Evolutionary conservation across 2,113 vertebrate genomes (phyloP).

Genomic region (Mirza zaza): DNA sequence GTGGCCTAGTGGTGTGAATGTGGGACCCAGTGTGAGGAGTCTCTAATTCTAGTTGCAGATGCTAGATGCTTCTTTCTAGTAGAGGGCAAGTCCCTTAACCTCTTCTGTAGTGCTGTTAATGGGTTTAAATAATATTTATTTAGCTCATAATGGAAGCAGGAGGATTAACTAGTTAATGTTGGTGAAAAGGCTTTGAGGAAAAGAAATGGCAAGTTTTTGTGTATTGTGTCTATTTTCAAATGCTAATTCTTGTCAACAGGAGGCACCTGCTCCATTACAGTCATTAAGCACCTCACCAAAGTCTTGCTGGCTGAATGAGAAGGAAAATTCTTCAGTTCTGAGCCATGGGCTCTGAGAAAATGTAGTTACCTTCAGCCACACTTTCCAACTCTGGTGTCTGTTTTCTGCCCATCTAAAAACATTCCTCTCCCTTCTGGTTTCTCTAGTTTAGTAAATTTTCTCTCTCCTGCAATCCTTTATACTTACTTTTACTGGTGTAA

Average conservation of each 20-base stretch:
- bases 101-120: not conserved
- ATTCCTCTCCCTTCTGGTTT: not conserved
- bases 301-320: conserved; percentile 21
- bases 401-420: conserved; percentile 54
- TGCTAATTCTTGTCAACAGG: conserved; percentile 56
- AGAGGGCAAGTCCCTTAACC: conserved; percentile 34
- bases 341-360: conserved; percentile 32
- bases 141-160: conserved; percentile 26
- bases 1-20: conserved; percentile 13
- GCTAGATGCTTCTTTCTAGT: not conserved
- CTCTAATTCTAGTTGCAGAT: conserved; percentile 49
- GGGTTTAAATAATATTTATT: conserved; percentile 52
- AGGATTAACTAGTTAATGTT: conserved; percentile 52
- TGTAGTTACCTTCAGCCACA: not conserved
- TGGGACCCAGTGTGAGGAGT: not conserved
- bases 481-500: conserved; percentile 11
- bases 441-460: conserved; percentile 52
- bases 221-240: conserved; percentile 39
- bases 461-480: not conserved
- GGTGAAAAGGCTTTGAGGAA: conserved; percentile 42
- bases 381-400: conserved; percentile 42
- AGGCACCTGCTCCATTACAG: not conserved
- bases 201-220: conserved; percentile 33
- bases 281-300: not conserved
- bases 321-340: conserved; percentile 41